A percentile compares a stretch with the other conserved stretches of the same genome.
phyloP scores from a whole-genome alignment of 1,140 invertebrate species.

The Oryctes rhinoceros region DNA sequence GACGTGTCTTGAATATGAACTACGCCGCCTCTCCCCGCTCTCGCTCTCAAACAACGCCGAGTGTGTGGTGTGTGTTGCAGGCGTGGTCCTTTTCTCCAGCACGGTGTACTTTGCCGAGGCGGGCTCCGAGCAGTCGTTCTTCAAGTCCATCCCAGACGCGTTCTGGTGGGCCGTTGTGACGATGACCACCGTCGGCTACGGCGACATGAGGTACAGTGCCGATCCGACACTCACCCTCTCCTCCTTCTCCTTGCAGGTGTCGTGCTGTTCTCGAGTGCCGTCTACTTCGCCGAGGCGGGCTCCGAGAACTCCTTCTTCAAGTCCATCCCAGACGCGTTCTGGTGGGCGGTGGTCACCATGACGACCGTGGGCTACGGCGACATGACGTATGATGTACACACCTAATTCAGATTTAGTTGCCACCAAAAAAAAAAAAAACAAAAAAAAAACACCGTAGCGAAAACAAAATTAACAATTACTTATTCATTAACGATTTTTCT shows the following conservation, averaged over 20 bases:
- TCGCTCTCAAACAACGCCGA: conserved; percentile 41
- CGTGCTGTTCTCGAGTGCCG: conserved; percentile 98
- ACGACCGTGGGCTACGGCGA: conserved; percentile 99
- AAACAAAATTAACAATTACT: neutral
- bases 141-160: conserved; percentile 96
- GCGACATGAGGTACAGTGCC: conserved; percentile 90
- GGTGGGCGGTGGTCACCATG: conserved; percentile 99
- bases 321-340: conserved; percentile 98
- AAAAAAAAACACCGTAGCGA: conserved; percentile 51
- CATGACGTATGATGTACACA: conserved; percentile 94
- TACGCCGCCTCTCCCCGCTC: neutral
- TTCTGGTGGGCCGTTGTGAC: conserved; percentile 97
- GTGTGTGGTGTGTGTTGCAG: conserved; percentile 68
- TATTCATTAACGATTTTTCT: no score
- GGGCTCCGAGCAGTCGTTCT: conserved; percentile 93
- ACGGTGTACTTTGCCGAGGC: conserved; percentile 99
- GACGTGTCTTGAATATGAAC: no score
- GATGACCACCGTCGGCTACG: conserved; percentile 96
- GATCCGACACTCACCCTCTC: conserved; percentile 60
- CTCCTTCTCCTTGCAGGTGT: conserved; percentile 84
- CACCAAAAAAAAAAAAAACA: conserved; percentile 41
- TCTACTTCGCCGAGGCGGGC: conserved; percentile 99
- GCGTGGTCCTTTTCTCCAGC: conserved; percentile 97
- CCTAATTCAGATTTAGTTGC: conserved; percentile 72
- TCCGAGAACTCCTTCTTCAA: conserved; percentile 98